Evolutionary conservation across 2,888 invertebrate genomes (phyloP).

Genomic region (Mesorhabditis belari): DNA sequence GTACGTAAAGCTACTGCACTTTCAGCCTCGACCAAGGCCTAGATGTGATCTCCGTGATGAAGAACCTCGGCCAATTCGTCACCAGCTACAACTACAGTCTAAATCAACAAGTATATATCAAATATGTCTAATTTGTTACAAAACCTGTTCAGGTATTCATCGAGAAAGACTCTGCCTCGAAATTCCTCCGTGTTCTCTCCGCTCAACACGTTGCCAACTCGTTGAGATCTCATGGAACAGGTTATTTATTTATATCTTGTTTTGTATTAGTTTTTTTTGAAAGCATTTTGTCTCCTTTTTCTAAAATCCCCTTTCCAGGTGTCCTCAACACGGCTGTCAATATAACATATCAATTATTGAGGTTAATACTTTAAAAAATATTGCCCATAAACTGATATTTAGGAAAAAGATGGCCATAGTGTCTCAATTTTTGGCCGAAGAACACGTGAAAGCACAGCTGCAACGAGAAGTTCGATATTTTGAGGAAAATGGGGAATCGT

Average conservation of each 20-base stretch:
- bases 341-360: constrained; percentile 67
- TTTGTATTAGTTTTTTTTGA: constrained; percentile 33
- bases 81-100: constrained; percentile 87
- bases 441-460: constrained; percentile 88
- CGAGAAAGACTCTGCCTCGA: constrained; percentile 81
- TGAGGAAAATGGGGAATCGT: constrained; percentile 66
- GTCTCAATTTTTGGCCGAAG: constrained; percentile 93
- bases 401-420: constrained; percentile 83
- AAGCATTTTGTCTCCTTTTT: too few species aligned
- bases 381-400: not conserved
- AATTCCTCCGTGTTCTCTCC: constrained; percentile 87
- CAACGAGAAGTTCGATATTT: constrained; percentile 71
- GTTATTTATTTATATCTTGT: too few species aligned
- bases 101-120: constrained; percentile 29
- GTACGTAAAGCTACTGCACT: too few species aligned
- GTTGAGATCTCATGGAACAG: constrained; percentile 58
- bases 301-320: too few species aligned
- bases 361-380: constrained; percentile 1
- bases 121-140: not conserved
- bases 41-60: constrained; percentile 91
- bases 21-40: constrained; percentile 74
- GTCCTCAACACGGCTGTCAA: constrained; percentile 52
- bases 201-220: constrained; percentile 93
- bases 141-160: constrained; percentile 68
- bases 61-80: constrained; percentile 89